Evolutionary conservation across 2,888 invertebrate genomes (phyloP).

Genomic region (Epsilonema sp.): DNA sequence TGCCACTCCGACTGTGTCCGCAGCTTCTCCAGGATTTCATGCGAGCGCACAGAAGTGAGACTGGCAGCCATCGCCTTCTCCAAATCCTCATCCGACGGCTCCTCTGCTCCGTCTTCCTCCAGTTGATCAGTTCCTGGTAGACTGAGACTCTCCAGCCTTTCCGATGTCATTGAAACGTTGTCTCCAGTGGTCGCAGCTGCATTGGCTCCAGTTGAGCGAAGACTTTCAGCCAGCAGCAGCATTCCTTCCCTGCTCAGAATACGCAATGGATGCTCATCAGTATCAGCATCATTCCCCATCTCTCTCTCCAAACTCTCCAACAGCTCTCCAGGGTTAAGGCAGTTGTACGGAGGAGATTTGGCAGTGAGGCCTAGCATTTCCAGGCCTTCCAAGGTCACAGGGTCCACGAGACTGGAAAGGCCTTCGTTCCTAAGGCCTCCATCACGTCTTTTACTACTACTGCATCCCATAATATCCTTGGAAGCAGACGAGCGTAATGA

Average conservation of each 20-base stretch:
- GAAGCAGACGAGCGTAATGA: too few species aligned
- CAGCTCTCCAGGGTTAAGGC: too few species aligned
- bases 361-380: too few species aligned
- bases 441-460: too few species aligned
- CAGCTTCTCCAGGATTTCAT: conserved; percentile 18
- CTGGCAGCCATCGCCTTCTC: conserved; percentile 41
- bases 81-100: conserved; percentile 33
- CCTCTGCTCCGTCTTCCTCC: conserved; percentile 6
- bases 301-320: too few species aligned
- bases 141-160: conserved; percentile 1
- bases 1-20: conserved; percentile 10
- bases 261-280: conserved; percentile 51
- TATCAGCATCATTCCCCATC: too few species aligned
- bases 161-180: neutral
- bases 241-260: conserved; percentile 72
- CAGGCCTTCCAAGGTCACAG: too few species aligned
- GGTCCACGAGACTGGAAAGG: too few species aligned
- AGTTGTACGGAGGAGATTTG: too few species aligned
- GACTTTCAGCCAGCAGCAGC: neutral
- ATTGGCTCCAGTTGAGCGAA: too few species aligned
- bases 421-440: too few species aligned
- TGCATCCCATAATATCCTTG: too few species aligned
- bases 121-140: conserved; percentile 2
- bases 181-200: neutral
- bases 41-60: conserved; percentile 18